These are phyloP conservation scores for Schizothorax lantsangensis DNA, from an alignment of 2,797 vertebrate species.

Conservation along the genomic window DNA sequence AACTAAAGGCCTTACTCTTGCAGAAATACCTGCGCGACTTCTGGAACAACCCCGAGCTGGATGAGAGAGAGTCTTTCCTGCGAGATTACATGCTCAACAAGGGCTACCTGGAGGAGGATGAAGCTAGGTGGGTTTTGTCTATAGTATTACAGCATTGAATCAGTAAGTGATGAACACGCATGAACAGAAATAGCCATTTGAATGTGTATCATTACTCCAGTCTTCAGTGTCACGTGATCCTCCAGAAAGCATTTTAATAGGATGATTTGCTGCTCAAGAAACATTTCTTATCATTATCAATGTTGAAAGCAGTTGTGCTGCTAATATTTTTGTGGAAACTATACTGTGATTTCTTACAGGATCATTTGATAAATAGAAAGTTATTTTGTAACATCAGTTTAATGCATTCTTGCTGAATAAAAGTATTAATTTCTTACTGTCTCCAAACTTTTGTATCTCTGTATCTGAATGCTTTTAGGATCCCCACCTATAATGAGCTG, in stretches of 20 bases:
- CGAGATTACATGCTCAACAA: conserved; percentile 89
- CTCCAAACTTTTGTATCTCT: neutral
- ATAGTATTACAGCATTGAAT: neutral
- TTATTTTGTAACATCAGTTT: neutral
- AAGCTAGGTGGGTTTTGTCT: conserved; percentile 69
- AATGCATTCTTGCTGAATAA: neutral
- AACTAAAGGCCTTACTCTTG: neutral
- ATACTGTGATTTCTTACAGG: neutral
- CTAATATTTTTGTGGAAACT: neutral
- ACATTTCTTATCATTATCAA: neutral
- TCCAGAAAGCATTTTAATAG: neutral
- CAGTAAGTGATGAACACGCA: neutral
- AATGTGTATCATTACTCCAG: neutral
- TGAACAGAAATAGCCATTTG: neutral
- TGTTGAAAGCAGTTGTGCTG: neutral
- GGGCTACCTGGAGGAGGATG: conserved; percentile 76
- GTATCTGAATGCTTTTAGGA: conserved; percentile 65
- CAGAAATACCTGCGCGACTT: conserved; percentile 86
- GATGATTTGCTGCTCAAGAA: neutral
- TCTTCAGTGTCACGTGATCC: neutral
- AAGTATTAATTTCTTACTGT: neutral
- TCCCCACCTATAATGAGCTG: conserved; percentile 75
- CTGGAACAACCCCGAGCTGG: conserved; percentile 87
- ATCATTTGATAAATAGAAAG: too few relatives aligned
- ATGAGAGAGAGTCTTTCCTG: conserved; percentile 88